Base-by-base conservation (phyloP, 2,797 vertebrate species). In the Propithecus deckenii region DNA sequence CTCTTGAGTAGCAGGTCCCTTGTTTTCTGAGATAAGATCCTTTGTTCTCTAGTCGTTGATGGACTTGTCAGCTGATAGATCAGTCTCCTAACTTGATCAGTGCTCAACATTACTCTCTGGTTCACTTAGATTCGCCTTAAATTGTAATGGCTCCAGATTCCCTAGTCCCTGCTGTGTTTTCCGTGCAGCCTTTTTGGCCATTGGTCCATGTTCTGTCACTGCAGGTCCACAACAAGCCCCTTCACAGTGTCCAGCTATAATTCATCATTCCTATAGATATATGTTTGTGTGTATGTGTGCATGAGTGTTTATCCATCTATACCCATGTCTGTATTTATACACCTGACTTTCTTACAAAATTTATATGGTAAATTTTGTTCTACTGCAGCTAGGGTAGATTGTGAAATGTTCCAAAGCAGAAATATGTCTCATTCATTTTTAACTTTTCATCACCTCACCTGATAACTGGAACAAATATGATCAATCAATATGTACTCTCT, bases 361-460 rank as follows among this genome's bases (percentile, higher is more conserved):
- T 65, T 75, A 72, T 35, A 89, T 75, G 20, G 20, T 55, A 20
- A 93, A 55, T 90, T 92, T 94, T 85, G 50, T 89, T 92, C 38
- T 30, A 52, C 20, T 43, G 6, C 35, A 65, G 9, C 57, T 84
- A 78, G 7, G 2, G 7, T 69, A 74, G 43, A 74, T 67, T 78
- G 35, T 87, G 7, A 95, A 61, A 78, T 89, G 41, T 83, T 85
- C 10, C 41, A 65, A 83, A 95, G n/a, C 22, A 61, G 59, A 97
- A 3, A 86, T 52, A n/a, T 71, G 12, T 79, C 38, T 93, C 57
- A 75, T n/a, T 88, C 15, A 43, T 48, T 83, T 92, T 87, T 85
- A 72, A 25, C 35, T 80, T 59, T 63, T 8, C 8, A 88, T 28
- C 1, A 20, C 65, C 17, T 87, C 30, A 55, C 32, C 15, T 76